Evolutionary conservation across 2,888 invertebrate genomes (phyloP).

Genomic region (Leptura quadrifasciata): DNA sequence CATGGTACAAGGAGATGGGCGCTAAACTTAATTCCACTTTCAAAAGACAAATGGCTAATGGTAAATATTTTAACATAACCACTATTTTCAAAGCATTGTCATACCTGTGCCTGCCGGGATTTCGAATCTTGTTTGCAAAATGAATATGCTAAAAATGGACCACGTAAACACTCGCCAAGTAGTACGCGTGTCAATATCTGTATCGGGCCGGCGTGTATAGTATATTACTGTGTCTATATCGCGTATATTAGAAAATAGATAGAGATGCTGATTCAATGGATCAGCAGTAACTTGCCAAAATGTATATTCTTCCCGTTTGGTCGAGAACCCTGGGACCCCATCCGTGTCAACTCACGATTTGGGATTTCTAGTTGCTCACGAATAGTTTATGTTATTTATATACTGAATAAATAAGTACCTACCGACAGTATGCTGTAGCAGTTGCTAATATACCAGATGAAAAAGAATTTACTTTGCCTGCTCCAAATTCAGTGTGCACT

Average conservation of each 20-base stretch:
- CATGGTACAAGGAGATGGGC: slow-evolving; percentile 23
- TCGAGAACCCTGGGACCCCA: slow-evolving; percentile 18
- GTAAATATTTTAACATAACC: slow-evolving; percentile 36
- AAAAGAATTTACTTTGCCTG: neutral
- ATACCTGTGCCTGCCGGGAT: slow-evolving; percentile 34
- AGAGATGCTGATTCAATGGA: slow-evolving; percentile 75
- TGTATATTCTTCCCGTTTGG: slow-evolving; percentile 40
- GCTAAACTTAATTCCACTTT: slow-evolving; percentile 30
- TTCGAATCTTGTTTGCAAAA: slow-evolving; percentile 34
- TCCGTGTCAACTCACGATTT: slow-evolving; percentile 12
- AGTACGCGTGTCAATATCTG: slow-evolving; percentile 54
- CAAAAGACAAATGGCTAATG: slow-evolving; percentile 27
- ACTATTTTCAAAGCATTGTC: slow-evolving; percentile 43
- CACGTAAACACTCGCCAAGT: slow-evolving; percentile 53
- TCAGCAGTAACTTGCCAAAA: slow-evolving; percentile 53
- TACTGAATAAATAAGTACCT: slow-evolving; percentile 20
- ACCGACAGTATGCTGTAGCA: neutral
- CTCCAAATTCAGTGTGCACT: too few species aligned
- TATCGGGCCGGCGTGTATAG: slow-evolving; percentile 43
- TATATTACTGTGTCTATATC: slow-evolving; percentile 53
- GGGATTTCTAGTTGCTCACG: slow-evolving; percentile 15
- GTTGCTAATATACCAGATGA: neutral
- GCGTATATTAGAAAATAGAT: slow-evolving; percentile 73
- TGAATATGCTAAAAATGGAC: slow-evolving; percentile 51
- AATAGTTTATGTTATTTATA: slow-evolving; percentile 19